Evolutionary conservation across 2,113 vertebrate species (phyloP), one percentile per base, ranked within the genome.

Genomic region (Brachirus orientalis): DNA sequence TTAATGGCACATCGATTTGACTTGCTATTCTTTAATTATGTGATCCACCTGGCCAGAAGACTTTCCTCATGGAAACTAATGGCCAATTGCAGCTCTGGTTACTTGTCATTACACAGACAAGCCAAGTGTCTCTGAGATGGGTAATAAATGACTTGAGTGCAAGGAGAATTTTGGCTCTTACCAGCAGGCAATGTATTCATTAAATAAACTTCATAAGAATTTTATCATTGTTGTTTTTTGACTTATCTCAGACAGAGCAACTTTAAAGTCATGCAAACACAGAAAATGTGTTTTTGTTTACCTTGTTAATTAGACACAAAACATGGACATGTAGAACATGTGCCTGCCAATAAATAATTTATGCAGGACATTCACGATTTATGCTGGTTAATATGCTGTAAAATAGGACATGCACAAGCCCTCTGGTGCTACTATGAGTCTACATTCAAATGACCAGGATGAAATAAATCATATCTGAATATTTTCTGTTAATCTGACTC

Each of bases 21-120:
- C 86, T 83, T 85, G 82, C 61, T 58, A 77, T 68, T 46, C 84
- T 82, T 80, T 90, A 92, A 92, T 89, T 87, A 86, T 50, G 53
- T 69, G 80, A 88, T 72, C 82, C 66, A 72, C 80, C 79, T 72
- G 76, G 74, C 70, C 85, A 48, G 45, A 81, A 72, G 83, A 75
- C 86, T 77, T 79, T 55, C 28, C 72, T 83, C 58, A 55, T 69
- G 60, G 79, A 77, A 75, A 72, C 82, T 92, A 91, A 92, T 92
- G 86, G 84, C 75, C 90, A 88, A 73, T 84, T 86, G 84, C 72
- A 80, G 84, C 69, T 75, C 38, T 41, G 62, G 55, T 70, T 66
- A 70, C 57, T 75, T 77, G 88, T 84, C 80, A 80, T 84, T 72
- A 82, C 70, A 71, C 59, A 71, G 81, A 75, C 50, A 14, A 64